Evolutionary conservation across 2,888 invertebrate genomes (phyloP).

Genomic region (Tuta absoluta): DNA sequence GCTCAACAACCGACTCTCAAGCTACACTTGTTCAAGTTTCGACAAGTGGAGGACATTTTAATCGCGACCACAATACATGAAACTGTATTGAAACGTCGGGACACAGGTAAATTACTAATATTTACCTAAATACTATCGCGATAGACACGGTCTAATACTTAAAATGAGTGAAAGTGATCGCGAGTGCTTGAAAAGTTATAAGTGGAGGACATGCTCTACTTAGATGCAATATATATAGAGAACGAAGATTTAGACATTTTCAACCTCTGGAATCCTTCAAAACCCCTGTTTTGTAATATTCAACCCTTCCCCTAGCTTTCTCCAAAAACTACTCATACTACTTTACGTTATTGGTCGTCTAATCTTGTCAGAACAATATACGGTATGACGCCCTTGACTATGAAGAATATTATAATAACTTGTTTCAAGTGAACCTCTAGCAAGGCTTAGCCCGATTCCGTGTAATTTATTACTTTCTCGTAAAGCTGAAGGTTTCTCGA

Average conservation of each 20-base stretch:
- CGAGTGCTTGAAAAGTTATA: too few species aligned
- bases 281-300: not conserved
- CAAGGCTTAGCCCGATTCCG: constrained; percentile 2
- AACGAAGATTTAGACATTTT: not conserved
- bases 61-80: too few species aligned
- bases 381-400: not conserved
- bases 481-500: constrained; percentile 14
- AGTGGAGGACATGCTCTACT: not conserved
- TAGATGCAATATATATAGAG: not conserved
- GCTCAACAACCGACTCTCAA: not conserved
- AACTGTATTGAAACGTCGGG: too few species aligned
- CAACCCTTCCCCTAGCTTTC: not conserved
- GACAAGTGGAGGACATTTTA: not conserved
- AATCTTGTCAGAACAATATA: constrained; percentile 13
- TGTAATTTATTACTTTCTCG: constrained; percentile 14
- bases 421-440: not conserved
- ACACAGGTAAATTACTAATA: too few species aligned
- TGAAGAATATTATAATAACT: constrained; percentile 10
- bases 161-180: too few species aligned
- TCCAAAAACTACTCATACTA: not conserved
- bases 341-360: not conserved
- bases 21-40: constrained; percentile 1
- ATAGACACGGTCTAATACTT: too few species aligned
- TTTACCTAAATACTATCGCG: too few species aligned
- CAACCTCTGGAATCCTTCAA: not conserved